Evolutionary conservation across 2,797 vertebrate genomes (phyloP).

Genomic region (Hemitrygon akajei): DNA sequence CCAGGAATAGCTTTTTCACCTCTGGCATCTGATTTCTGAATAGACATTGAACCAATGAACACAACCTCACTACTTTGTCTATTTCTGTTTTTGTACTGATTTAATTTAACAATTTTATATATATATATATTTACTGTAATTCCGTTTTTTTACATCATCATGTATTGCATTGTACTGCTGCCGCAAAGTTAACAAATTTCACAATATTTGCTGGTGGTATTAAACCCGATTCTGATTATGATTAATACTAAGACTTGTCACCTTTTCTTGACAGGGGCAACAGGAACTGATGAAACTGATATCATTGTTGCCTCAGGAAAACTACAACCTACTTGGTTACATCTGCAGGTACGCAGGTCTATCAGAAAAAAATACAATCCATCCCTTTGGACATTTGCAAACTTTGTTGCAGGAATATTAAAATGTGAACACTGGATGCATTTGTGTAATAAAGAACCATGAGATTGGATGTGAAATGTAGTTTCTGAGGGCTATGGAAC

Average conservation of each 20-base stretch:
- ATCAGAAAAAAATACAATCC: neutral
- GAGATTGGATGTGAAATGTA: neutral
- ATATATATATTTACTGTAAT: too few species aligned
- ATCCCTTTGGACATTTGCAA: neutral
- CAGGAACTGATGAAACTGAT: constrained; percentile 75
- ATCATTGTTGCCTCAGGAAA: constrained; percentile 71
- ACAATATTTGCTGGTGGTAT: too few species aligned
- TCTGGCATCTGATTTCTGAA: too few species aligned
- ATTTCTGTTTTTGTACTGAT: too few species aligned
- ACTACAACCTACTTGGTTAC: constrained; percentile 89
- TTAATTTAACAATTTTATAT: too few species aligned
- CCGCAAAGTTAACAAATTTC: too few species aligned
- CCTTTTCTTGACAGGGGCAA: constrained; percentile 62
- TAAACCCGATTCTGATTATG: neutral
- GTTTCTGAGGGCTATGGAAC: neutral
- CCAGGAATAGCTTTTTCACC: too few species aligned
- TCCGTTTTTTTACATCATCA: too few species aligned
- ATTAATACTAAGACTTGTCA: neutral
- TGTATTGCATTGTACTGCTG: too few species aligned
- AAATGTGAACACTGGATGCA: neutral
- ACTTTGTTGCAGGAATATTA: neutral
- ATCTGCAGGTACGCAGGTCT: constrained; percentile 72
- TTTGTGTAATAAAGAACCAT: neutral
- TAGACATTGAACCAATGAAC: too few species aligned
- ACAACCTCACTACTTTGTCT: too few species aligned